Evolutionary conservation across 2,797 vertebrate genomes (phyloP), one percentile per base, ranked within the genome.

Genomic region (Caiman crocodilus): DNA sequence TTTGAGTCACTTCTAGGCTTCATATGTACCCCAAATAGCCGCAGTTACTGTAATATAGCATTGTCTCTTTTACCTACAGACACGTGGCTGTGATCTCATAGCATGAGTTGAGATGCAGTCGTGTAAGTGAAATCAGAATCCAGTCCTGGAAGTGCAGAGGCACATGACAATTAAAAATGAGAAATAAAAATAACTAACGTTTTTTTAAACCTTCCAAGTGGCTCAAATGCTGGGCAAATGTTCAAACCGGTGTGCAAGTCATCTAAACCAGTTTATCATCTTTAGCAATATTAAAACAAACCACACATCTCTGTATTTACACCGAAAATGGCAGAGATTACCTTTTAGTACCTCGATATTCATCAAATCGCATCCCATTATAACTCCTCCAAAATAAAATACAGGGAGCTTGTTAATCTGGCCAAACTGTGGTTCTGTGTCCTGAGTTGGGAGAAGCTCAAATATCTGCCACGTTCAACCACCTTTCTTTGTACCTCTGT

Each of bases 21-120:
- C 16, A 14, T 0, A 0, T 13, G 11, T 3, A 17, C 4, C 8
- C 21, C 69, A 90, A 75, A 1, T 5, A 64, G 30, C 5, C 5
- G 32, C 4, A 21, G 67, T 17, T 60, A 65, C n/a, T 28, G 42
- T 17, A 75, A 25, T 17, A 87, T 14, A 57, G 10, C 4, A 25
- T 73, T 59, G 14, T 5, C 12, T 2, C 5, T 23, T 69, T 2
- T 13, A 84, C 35, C 35, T 64, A 50, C 0, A 0, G 20, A 23
- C 61, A 82, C 77, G n/a, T n/a, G 21, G 77, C 11, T 0, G 0
- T 69, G 16, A 23, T 3, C 87, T 42, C 2, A 30, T 2, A 59
- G 81, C 69, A 79, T 11, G 55, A 71, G 71, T 13, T 14, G 57
- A 16, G 3, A 28, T 20, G 6, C 42, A 57, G n/a, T 4, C 8